Evolutionary conservation across 2,888 invertebrate species (phyloP).

Genomic region (Dione vanillae): DNA sequence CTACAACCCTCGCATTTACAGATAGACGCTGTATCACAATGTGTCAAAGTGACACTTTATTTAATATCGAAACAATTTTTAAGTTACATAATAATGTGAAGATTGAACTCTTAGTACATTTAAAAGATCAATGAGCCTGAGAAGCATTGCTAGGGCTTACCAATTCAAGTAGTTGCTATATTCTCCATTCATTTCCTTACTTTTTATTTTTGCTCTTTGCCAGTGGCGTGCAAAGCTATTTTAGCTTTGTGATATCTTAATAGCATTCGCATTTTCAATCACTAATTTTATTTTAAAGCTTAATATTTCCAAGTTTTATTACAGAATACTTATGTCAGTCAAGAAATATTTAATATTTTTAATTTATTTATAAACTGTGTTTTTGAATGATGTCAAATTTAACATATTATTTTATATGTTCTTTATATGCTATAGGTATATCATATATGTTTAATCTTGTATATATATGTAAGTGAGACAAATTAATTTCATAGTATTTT

Average conservation of each 20-base stretch:
- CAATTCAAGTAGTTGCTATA: conserved; percentile 49
- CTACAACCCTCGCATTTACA: too few species aligned
- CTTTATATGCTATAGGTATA: too few species aligned
- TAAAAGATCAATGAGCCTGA: conserved; percentile 1
- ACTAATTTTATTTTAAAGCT: conserved; percentile 55
- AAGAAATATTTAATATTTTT: background rate
- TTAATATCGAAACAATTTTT: background rate
- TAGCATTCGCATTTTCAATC: conserved; percentile 67
- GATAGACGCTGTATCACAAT: too few species aligned
- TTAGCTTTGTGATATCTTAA: conserved; percentile 77
- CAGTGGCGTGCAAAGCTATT: conserved; percentile 66
- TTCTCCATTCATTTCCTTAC: conserved; percentile 62
- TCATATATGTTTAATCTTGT: too few species aligned
- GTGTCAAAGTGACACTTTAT: too few species aligned
- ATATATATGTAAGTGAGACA: too few species aligned
- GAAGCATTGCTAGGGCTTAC: conserved; percentile 30
- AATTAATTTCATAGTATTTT: background rate
- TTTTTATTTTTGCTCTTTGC: conserved; percentile 62
- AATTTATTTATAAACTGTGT: background rate
- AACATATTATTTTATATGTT: too few species aligned
- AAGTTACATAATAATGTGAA: background rate
- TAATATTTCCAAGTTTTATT: conserved; percentile 48
- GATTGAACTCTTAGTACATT: conserved; percentile 5
- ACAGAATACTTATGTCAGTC: conserved; percentile 22
- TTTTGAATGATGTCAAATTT: background rate